Evolutionary conservation across 30 jellyfish, hydroid and myxozoan genomes (phyloP), one percentile per base, ranked within the genome.

Genomic region (Pseudorhiza aurosa): DNA sequence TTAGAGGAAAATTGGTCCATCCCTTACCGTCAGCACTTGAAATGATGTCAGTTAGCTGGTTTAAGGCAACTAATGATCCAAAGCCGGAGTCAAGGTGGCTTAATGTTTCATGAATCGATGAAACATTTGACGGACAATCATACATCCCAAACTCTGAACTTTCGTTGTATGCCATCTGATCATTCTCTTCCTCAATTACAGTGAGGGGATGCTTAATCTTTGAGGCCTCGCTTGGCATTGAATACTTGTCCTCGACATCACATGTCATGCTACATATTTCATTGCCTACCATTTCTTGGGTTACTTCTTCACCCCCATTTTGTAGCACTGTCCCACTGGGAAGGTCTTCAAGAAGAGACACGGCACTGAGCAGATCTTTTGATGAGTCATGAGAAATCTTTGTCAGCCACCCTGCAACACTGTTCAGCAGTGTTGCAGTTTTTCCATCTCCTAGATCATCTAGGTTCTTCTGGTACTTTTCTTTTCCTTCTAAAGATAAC

Each of bases 371-470:
- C 51, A 70, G 29, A 25, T 70, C 83, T 46, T 53, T 70, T 1
- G 83, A 58, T 35, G 89, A 24, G 18, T 77, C 89, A 27, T 37
- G 39, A 10, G 89, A 77, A 7, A 77, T 18, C 27, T 24, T 60
- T 22, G 89, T 40, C 15, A 77, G 58, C 89, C 89, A 77, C 30
- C 80, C 68, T 10, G 75, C 44, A 19, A 77, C 74, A 44, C 59
- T 58, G 32, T 50, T 63, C 22, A 77, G 44, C 15, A 77, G 22
- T 43, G 57, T 32, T 14, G 89, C 89, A 47, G 74, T 50, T 47
- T 62, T 53, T 4, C 74, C 82, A 46, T 77, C 81, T 37, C 77
- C 89, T 8, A 77, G 74, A 27, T 77, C 82, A 58, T 77, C 89
- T 29, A 77, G 33, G 42, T 45, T 77, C 25, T 65, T 21, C 45